Percentiles rank a stretch among this genome's conserved stretches.
phyloP scores from a whole-genome alignment of 2,113 vertebrate genomes.

The Carlito syrichta region DNA sequence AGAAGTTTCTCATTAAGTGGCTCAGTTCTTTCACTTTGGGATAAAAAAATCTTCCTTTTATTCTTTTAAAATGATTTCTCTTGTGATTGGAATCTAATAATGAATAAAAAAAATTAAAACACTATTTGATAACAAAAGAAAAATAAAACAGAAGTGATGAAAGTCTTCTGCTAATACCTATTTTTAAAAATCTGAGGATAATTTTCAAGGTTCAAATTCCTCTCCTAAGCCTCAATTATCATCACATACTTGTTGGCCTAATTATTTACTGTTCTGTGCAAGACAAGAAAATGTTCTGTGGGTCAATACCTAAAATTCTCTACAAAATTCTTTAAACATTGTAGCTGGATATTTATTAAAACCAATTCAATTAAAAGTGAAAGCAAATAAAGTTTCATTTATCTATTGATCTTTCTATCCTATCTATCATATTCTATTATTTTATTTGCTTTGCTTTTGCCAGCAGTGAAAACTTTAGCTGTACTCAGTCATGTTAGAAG shows the following conservation, averaged over 20 bases:
- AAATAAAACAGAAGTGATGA: neutral
- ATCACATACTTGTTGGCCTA: neutral
- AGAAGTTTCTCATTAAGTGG: neutral
- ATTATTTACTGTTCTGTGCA: neutral
- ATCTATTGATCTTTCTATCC: neutral
- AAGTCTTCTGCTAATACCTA: neutral
- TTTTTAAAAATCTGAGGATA: neutral
- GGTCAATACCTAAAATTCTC: neutral
- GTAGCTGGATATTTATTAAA: neutral
- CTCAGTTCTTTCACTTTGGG: neutral
- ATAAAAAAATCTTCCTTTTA: neutral
- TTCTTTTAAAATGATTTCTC: neutral
- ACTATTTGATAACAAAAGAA: neutral
- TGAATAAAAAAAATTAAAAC: neutral
- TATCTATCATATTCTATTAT: accelerated
- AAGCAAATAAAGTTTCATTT: neutral
- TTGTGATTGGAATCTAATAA: neutral
- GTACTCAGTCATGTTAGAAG: neutral
- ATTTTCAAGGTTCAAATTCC: neutral
- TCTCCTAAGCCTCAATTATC: neutral
- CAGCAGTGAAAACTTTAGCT: conserved; percentile 67
- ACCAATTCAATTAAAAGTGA: neutral
- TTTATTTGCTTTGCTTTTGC: neutral
- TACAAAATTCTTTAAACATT: neutral
- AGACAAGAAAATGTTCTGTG: neutral